Percentiles rank a stretch among this genome's conserved stretches.
Evolutionary conservation across 2,797 vertebrate genomes (phyloP).

Genomic region (Leuciscus waleckii): DNA sequence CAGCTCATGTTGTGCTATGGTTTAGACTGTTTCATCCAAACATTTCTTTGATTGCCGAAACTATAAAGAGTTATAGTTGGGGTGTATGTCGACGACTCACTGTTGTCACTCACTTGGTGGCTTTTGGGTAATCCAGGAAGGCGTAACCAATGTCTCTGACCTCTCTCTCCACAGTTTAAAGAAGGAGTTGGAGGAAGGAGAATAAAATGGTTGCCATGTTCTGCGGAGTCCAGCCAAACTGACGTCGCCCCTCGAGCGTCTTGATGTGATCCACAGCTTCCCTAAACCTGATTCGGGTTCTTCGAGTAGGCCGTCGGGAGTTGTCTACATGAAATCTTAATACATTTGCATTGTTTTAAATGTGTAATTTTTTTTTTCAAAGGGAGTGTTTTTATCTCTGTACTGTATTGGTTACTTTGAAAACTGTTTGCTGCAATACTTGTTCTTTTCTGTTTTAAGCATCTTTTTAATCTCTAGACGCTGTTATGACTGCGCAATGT

Average conservation of each 20-base stretch:
- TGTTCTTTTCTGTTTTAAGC: background rate
- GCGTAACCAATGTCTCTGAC: background rate
- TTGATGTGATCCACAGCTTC: slow-evolving; percentile 3
- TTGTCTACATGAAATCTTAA: slow-evolving; percentile 48
- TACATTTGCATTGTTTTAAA: slow-evolving; percentile 83
- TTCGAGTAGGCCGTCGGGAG: slow-evolving; percentile 14
- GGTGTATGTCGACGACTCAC: background rate
- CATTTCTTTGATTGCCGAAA: no score
- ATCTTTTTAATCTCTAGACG: background rate
- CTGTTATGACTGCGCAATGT: background rate
- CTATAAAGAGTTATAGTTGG: no score
- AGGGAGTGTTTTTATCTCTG: slow-evolving; percentile 9
- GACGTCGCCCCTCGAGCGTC: background rate
- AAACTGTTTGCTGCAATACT: background rate
- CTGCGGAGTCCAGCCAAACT: slow-evolving; percentile 12
- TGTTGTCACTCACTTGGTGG: background rate
- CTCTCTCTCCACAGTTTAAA: slow-evolving; percentile 83
- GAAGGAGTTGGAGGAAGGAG: slow-evolving; percentile 84
- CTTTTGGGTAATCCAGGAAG: background rate
- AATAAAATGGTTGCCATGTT: slow-evolving; percentile 49
- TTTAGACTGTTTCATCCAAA: no score
- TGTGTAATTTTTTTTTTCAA: slow-evolving; percentile 65
- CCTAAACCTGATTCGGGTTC: slow-evolving; percentile 10
- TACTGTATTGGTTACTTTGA: slow-evolving; percentile 32
- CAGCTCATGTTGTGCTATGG: no score